Percentiles rank a stretch among this genome's conserved stretches.
Evolutionary conservation across 2,797 vertebrate genomes (phyloP).

Genomic region (Melanotaenia boesemani): DNA sequence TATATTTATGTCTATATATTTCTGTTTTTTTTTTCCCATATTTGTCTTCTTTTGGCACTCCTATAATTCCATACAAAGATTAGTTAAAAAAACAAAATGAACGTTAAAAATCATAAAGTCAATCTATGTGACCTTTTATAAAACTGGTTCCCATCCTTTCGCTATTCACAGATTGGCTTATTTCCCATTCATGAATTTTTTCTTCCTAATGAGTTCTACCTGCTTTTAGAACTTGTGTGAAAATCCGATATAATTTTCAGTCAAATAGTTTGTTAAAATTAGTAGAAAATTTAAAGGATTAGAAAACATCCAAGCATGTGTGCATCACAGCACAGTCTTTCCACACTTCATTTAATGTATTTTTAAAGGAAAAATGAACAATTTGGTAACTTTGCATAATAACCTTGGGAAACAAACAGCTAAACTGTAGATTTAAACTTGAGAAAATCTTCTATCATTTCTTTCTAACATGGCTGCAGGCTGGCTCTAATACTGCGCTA

Average conservation of each 20-base stretch:
- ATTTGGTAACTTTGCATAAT: no score
- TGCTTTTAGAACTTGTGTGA: not conserved
- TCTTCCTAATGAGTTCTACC: not conserved
- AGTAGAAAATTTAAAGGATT: not conserved
- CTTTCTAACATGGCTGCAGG: conserved; percentile 53
- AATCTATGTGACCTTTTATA: no score
- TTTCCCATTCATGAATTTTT: not conserved
- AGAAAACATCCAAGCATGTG: not conserved
- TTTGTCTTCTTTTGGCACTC: no score
- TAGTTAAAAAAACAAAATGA: no score
- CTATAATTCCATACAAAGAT: no score
- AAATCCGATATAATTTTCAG: not conserved
- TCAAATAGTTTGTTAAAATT: not conserved
- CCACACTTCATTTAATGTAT: no score
- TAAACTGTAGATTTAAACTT: not conserved
- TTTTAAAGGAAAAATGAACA: no score
- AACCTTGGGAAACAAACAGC: not conserved
- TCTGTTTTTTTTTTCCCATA: no score
- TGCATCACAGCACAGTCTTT: not conserved
- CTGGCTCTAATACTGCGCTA: conserved; percentile 68
- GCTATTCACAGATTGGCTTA: not conserved
- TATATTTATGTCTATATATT: no score
- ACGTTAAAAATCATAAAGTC: no score
- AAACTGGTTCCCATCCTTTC: no score
- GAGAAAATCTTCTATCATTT: not conserved